These are phyloP conservation scores for Tetragonisca angustula DNA, from an alignment of 2,888 invertebrate species.

Conservation along the genomic window DNA sequence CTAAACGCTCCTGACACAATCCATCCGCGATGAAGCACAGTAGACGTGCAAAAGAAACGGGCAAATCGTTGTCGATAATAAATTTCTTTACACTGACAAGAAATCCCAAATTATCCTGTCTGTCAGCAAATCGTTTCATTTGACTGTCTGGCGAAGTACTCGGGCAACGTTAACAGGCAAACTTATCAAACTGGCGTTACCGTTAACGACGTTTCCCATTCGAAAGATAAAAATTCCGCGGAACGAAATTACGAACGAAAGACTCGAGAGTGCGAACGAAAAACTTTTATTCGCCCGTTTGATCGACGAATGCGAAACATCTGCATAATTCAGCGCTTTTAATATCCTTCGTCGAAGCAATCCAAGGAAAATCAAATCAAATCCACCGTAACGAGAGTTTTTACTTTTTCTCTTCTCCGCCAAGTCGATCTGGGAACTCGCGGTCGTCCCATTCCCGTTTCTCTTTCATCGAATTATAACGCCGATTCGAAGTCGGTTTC, in stretches of 20 bases:
- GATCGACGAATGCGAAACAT: not conserved
- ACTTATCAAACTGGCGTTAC: not conserved
- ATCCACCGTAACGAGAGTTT: not conserved
- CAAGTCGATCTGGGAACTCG: not conserved
- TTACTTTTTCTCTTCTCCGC: too few species aligned
- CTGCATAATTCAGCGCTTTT: not conserved
- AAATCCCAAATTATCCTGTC: too few species aligned
- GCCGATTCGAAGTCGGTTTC: too few species aligned
- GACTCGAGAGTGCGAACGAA: not conserved
- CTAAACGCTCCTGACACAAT: too few species aligned
- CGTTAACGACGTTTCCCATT: not conserved
- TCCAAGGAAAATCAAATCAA: conserved; percentile 32
- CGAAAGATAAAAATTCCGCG: not conserved
- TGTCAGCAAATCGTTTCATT: too few species aligned
- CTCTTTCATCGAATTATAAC: not conserved
- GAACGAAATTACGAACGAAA: not conserved
- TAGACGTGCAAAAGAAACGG: too few species aligned
- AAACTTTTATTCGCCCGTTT: not conserved
- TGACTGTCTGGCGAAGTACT: too few species aligned
- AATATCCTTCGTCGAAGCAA: conserved; percentile 8
- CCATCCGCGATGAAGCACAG: too few species aligned
- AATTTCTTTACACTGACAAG: too few species aligned
- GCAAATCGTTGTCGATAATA: too few species aligned
- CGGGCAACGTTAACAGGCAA: too few species aligned
- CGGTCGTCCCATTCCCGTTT: not conserved